Evolutionary conservation across 2,888 invertebrate genomes (phyloP).

Genomic region (Globia sparganii): DNA sequence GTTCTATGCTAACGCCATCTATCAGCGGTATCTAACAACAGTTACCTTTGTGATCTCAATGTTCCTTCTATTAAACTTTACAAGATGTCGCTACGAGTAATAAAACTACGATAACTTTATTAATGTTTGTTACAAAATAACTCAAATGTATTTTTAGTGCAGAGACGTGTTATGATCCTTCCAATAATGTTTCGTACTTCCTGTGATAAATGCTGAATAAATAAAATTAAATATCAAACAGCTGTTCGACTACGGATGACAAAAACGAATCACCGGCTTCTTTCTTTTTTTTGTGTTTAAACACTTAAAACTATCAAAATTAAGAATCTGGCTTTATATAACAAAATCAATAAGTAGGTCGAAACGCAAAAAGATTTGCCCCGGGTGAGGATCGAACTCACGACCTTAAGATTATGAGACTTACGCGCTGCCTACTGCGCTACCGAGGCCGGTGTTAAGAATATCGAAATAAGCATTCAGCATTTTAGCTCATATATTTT

Average conservation of each 20-base stretch:
- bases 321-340: neutral
- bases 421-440: constrained; percentile 97
- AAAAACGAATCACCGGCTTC: neutral
- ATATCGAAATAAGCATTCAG: constrained; percentile 4
- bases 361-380: constrained; percentile 87
- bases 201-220: neutral
- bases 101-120: neutral
- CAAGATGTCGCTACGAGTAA: constrained; percentile 44
- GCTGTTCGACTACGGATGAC: neutral
- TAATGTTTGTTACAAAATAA: neutral
- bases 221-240: neutral
- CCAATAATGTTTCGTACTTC: too few relatives aligned
- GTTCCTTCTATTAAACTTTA: neutral
- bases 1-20: constrained; percentile 13
- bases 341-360: constrained; percentile 21
- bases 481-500: neutral
- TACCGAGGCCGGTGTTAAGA: constrained; percentile 91
- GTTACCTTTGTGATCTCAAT: neutral
- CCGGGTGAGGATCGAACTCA: constrained; percentile 98
- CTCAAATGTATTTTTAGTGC: neutral
- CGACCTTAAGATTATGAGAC: constrained; percentile 98
- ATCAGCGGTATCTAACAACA: neutral
- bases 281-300: too few relatives aligned
- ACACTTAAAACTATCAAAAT: neutral
- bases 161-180: neutral